Evolutionary conservation across 2,888 invertebrate species (phyloP).

Genomic region (Chesias legatella): DNA sequence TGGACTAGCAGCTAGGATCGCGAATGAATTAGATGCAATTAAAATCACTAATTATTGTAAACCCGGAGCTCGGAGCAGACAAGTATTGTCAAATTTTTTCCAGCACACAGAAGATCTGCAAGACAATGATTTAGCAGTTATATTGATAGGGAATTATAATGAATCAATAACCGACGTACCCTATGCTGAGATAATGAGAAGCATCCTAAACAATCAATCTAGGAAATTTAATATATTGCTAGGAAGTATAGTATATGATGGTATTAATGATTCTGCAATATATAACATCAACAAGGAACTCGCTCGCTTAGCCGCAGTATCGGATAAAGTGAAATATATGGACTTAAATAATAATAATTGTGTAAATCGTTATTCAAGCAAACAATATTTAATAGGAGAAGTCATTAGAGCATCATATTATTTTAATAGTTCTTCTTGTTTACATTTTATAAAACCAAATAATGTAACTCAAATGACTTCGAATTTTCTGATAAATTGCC

Average conservation of each 20-base stretch:
- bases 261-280: background rate
- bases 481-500: too few species aligned
- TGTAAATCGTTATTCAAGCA: too few species aligned
- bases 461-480: too few species aligned
- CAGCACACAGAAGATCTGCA: background rate
- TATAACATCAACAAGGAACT: background rate
- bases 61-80: background rate
- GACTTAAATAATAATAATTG: background rate
- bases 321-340: background rate
- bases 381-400: background rate
- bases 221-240: constrained; percentile 1
- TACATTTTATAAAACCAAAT: background rate
- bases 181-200: background rate
- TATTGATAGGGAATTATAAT: background rate
- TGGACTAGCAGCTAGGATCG: background rate
- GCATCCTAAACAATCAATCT: background rate
- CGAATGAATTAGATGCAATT: background rate
- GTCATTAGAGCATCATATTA: background rate
- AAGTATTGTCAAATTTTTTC: background rate
- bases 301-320: background rate
- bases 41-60: constrained; percentile 1
- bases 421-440: background rate
- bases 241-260: background rate
- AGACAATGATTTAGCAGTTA: background rate
- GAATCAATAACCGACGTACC: background rate